Evolutionary conservation across 2,888 invertebrate species (phyloP).

Genomic region (Chrysolina americana): DNA sequence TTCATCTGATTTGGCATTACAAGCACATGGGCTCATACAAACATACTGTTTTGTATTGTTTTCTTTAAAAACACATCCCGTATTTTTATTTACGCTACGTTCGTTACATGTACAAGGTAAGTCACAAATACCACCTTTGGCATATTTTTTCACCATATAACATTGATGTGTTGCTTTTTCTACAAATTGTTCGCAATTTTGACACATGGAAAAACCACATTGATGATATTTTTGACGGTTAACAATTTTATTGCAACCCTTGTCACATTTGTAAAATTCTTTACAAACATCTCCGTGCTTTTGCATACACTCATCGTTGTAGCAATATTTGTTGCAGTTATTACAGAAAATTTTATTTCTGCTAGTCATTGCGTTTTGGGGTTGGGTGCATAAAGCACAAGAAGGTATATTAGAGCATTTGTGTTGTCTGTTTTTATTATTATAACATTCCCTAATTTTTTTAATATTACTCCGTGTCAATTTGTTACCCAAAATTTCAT

Average conservation of each 20-base stretch:
- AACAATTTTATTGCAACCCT: constrained; percentile 16
- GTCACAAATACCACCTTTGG: constrained; percentile 19
- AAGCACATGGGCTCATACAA: constrained; percentile 1
- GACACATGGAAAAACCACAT: not conserved
- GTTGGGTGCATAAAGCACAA: constrained; percentile 8
- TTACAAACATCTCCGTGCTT: constrained; percentile 9
- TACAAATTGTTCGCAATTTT: constrained; percentile 3
- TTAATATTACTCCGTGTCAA: too few species aligned
- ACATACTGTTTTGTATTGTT: not conserved
- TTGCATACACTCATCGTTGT: constrained; percentile 17
- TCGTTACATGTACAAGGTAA: constrained; percentile 14
- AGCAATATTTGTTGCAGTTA: constrained; percentile 24
- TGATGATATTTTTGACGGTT: not conserved
- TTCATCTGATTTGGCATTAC: constrained; percentile 11
- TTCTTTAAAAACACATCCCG: not conserved
- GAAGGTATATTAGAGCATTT: constrained; percentile 5
- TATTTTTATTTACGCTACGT: not conserved
- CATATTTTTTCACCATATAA: constrained; percentile 3
- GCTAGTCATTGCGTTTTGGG: not conserved
- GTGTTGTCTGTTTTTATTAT: constrained; percentile 13
- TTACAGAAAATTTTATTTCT: constrained; percentile 16
- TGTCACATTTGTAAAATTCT: constrained; percentile 16
- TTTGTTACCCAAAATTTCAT: too few species aligned
- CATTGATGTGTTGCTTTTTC: constrained; percentile 7
- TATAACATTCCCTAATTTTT: constrained; percentile 2